Evolutionary conservation across 2,797 vertebrate species (phyloP).

Genomic region (Cuniculus paca): DNA sequence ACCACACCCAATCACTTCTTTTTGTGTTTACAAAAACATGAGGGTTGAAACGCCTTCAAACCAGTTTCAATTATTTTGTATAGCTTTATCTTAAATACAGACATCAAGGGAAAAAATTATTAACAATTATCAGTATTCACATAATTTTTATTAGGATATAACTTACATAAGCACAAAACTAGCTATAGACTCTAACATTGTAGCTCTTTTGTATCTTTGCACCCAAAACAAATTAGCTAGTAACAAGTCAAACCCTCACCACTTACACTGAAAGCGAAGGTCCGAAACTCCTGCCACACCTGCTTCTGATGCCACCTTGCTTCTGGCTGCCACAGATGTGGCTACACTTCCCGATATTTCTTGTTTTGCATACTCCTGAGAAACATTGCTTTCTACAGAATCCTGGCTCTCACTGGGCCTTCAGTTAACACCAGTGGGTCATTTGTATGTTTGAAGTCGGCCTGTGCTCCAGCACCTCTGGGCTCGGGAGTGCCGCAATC

Average conservation of each 20-base stretch:
- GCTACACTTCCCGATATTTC: not conserved
- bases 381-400: slow-evolving; percentile 2
- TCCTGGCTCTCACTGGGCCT: not conserved
- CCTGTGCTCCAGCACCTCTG: not conserved
- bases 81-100: not conserved
- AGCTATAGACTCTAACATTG: not conserved
- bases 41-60: not conserved
- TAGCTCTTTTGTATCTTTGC: not conserved
- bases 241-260: not conserved
- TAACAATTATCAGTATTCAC: not conserved
- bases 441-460: slow-evolving; percentile 30
- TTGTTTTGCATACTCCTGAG: not conserved
- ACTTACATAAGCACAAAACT: not conserved
- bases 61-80: not conserved
- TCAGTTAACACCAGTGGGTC: slow-evolving; percentile 1
- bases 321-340: not conserved
- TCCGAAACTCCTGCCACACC: not conserved
- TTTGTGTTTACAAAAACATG: slow-evolving; percentile 21
- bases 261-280: not conserved
- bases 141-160: slow-evolving; percentile 50
- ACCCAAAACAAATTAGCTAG: slow-evolving; percentile 23
- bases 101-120: slow-evolving; percentile 3
- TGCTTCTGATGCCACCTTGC: not conserved
- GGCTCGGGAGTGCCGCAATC: not conserved
- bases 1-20: not conserved